These are phyloP conservation scores for Rhea americana DNA, from an alignment of 2,113 vertebrate species.

Conservation along the genomic window DNA sequence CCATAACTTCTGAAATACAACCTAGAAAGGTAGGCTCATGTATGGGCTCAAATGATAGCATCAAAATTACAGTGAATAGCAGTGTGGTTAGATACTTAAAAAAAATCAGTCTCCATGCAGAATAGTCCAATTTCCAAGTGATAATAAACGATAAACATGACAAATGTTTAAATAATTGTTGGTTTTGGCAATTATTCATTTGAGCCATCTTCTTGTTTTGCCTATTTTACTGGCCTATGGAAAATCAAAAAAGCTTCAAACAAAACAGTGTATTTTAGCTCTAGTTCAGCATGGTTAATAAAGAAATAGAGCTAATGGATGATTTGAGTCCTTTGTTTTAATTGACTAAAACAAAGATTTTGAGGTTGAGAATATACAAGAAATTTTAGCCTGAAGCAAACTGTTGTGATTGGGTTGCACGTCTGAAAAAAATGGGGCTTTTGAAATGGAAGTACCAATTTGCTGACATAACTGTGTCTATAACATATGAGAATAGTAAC, in stretches of 20 bases:
- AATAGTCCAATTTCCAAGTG: neutral
- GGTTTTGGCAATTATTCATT: neutral
- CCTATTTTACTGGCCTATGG: neutral
- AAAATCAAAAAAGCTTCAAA: neutral
- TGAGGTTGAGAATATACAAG: neutral
- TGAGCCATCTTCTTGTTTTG: neutral
- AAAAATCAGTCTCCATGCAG: neutral
- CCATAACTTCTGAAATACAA: neutral
- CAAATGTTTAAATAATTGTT: neutral
- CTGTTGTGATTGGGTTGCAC: neutral
- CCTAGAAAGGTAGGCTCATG: neutral
- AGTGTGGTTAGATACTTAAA: neutral
- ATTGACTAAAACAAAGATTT: neutral
- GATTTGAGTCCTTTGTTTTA: neutral
- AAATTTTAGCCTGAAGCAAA: neutral
- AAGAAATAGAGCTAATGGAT: neutral
- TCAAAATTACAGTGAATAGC: neutral
- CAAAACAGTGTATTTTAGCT: neutral
- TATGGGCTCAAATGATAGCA: neutral
- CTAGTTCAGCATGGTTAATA: neutral
- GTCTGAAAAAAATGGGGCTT: neutral
- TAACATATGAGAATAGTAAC: neutral
- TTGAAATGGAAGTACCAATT: neutral
- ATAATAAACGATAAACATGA: neutral
- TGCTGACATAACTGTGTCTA: neutral